phyloP scores from a whole-genome alignment of 2,113 vertebrate species.

The Salvelinus fontinalis region DNA sequence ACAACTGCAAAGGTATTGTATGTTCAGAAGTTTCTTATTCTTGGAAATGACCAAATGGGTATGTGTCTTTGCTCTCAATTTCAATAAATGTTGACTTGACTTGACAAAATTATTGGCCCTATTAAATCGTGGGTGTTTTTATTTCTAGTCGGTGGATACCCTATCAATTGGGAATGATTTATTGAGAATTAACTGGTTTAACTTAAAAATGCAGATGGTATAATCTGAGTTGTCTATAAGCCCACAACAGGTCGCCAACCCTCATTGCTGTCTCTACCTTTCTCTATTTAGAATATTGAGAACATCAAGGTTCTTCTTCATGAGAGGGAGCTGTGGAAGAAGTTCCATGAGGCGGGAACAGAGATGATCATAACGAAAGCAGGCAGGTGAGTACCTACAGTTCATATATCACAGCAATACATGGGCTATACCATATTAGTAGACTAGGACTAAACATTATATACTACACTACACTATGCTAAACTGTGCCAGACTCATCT shows the following conservation, averaged over 20 bases:
- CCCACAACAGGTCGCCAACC: background rate
- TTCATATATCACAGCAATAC: slow-evolving; percentile 3
- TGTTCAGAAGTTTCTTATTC: background rate
- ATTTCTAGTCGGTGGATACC: background rate
- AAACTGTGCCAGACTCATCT: background rate
- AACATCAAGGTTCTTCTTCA: slow-evolving; percentile 96
- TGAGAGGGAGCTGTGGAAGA: slow-evolving; percentile 97
- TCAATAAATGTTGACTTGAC: background rate
- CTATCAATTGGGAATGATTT: background rate
- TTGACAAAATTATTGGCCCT: background rate
- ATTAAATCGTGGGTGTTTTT: background rate
- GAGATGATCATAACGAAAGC: slow-evolving; percentile 99
- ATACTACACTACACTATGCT: background rate
- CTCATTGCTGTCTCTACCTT: background rate
- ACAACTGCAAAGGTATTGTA: no score
- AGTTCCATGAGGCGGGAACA: slow-evolving; percentile 94
- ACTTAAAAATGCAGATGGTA: background rate
- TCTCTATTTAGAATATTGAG: slow-evolving; percentile 84
- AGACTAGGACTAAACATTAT: background rate
- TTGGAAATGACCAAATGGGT: background rate
- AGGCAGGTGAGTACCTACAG: slow-evolving; percentile 83
- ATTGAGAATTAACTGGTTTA: no score
- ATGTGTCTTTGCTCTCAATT: background rate
- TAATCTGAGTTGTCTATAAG: background rate
- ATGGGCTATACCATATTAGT: background rate